Base-by-base conservation (phyloP, 2,888 invertebrate genomes). In the Mellilla xanthometata region DNA sequence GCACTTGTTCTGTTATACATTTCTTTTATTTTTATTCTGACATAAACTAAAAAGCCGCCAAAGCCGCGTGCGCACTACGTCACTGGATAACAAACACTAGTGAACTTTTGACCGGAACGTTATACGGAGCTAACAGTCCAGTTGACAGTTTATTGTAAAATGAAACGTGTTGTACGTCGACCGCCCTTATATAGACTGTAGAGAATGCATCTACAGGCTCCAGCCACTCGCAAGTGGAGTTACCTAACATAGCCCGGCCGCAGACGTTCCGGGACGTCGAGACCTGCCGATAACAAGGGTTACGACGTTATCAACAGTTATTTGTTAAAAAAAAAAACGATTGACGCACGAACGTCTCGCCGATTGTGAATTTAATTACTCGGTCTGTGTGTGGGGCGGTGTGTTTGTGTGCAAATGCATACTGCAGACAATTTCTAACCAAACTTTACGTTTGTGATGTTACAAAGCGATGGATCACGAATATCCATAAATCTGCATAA, bases 191-290 rank as follows among this genome's bases (percentile, higher is more conserved):
- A 86, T 86, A 84, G 63, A 65, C 53, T 52, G 51, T 65, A 59
- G 62, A 60, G 65, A 65, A 74, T 82, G 79, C 77, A 81, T 58
- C 62, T 55, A 61, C 65, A 66, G 62, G 64, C 65, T 65, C 67
- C 54, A 56, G 38, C 56, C 53, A n/a, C n/a, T n/a, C n/a, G n/a
- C n/a, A 52, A 51, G 52, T 8, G 53, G 54, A 56, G 65, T 76
- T 75, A 76, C 71, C 70, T 75, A 79, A 76, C 75, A 75, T 71
- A 72, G 77, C 72, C 62, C 64, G 54, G 54, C 74, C 72, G 78
- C 81, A 88, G 87, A 87, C 88, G 86, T 83, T 85, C 88, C 87
- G 86, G 88, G 83, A 86, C 83, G 76, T 68, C 63, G 88, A 87
- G 88, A 88, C 81, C 71, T 84, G 76, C 68, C 63, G 88, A 87